Evolutionary conservation across 2,113 vertebrate genomes (phyloP), one percentile per base, ranked within the genome.

Genomic region (Oxyura jamaicensis): DNA sequence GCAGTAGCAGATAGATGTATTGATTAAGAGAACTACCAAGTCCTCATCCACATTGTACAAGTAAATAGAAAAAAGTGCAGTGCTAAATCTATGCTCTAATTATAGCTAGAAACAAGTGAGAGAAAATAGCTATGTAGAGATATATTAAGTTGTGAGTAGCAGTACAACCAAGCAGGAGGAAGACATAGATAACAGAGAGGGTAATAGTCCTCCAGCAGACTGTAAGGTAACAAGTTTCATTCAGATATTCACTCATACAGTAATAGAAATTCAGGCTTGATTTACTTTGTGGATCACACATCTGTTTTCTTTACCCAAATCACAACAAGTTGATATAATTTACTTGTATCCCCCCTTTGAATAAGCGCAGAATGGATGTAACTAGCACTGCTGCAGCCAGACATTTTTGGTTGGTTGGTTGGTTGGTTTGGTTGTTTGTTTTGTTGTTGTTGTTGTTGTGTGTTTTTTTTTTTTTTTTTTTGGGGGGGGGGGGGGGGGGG

Each of bases 1-100:
- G 63, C n/a, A 95, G 65, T 26, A 56, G 16, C 41, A 92, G 44
- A 35, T 39, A 56, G 60, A 63, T 13, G 2, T 82, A 95, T 91
- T 19, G 82, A 93, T 90, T 94, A 78, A 73, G 39, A 90, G 56
- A 93, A 68, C 41, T 58, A 65, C 55, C n/a, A 66, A 90, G 36
- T 83, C 75, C 31, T 96, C 65, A 88, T 63, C 44, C 72, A 60
- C 60, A 56, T 66, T 72, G 84, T 79, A 72, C 19, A 86, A 79
- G 50, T 88, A 93, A 93, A 95, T 14, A 92, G n/a, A 36, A 33
- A 10, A 39, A 83, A 87, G n/a, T 39, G 19, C 46, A 15, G 62
- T 92, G 58, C 39, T 95, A 74, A 74, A 94, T 82, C 81, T 77
- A n/a, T n/a, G 50, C 29, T 93, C 67, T 90, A 92, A 94, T 95